Percentiles rank a stretch among this genome's conserved stretches.
Conservation (phyloP, 2,797 vertebrate genomes). For the Rhodeus uyekii region DNA sequence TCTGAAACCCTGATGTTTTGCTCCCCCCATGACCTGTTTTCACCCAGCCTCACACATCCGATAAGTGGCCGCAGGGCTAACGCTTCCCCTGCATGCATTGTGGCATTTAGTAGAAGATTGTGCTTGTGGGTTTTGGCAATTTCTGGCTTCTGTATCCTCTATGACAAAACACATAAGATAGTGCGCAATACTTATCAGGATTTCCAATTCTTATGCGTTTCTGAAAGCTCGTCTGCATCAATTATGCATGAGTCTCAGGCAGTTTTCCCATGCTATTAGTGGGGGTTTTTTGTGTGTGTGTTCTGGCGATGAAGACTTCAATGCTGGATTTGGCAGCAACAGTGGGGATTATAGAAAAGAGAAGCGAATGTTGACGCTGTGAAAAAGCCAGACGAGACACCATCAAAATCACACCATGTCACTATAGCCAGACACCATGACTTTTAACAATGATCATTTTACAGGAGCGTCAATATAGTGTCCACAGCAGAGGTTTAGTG, state of each 20-base stretch:
- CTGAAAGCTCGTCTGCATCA: conserved; percentile 61
- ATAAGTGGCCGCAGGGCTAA: conserved; percentile 16
- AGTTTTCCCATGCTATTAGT: conserved; percentile 45
- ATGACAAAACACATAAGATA: not conserved
- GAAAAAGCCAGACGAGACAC: conserved; percentile 23
- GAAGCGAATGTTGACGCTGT: conserved; percentile 25
- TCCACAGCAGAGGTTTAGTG: not conserved
- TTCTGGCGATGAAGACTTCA: conserved; percentile 4
- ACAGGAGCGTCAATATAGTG: not conserved
- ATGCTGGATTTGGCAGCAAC: not conserved
- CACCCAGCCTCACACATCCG: not conserved
- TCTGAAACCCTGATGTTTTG: not conserved
- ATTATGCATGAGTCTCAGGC: conserved; percentile 65
- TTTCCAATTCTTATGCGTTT: conserved; percentile 62
- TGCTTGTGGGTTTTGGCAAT: not conserved
- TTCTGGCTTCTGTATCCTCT: not conserved
- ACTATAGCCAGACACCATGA: conserved; percentile 4
- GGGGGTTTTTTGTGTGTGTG: conserved; percentile 9
- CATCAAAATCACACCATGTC: conserved; percentile 19
- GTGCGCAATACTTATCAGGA: conserved; percentile 53
- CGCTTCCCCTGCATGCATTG: not conserved
- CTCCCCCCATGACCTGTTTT: conserved; percentile 23
- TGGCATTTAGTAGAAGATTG: not conserved
- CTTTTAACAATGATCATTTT: conserved; percentile 38
- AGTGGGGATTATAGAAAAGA: not conserved